A percentile compares a stretch with the other conserved stretches of the same genome.
phyloP scores from a whole-genome alignment of 2,797 vertebrate genomes.

The Gallirallus australis region DNA sequence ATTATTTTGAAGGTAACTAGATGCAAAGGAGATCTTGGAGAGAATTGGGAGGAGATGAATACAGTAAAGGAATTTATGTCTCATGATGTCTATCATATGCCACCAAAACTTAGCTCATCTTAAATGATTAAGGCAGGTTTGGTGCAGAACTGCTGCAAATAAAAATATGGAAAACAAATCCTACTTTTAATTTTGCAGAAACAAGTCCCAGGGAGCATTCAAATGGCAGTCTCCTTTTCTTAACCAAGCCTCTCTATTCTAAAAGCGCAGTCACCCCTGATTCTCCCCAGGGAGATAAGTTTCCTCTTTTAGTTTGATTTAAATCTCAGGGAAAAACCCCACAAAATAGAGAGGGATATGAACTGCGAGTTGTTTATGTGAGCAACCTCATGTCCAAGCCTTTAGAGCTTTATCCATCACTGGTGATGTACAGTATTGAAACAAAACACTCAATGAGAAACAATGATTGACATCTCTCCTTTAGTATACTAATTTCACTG shows the following conservation, averaged over 20 bases:
- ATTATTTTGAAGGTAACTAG: neutral
- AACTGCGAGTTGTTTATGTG: neutral
- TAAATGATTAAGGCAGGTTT: conserved; percentile 8
- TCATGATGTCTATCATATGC: neutral
- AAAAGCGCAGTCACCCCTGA: neutral
- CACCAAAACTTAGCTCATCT: conserved; percentile 13
- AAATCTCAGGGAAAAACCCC: neutral
- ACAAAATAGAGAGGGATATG: neutral
- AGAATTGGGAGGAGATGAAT: neutral
- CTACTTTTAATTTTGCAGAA: conserved; percentile 30
- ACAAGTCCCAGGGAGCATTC: neutral
- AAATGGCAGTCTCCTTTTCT: neutral
- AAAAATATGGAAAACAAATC: conserved; percentile 15
- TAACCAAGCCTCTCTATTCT: neutral
- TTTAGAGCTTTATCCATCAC: neutral
- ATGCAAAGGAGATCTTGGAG: neutral
- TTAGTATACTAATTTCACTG: neutral
- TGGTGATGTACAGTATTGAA: neutral
- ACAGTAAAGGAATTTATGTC: conserved; percentile 32
- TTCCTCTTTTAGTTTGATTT: neutral
- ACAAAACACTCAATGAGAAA: neutral
- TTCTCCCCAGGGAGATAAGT: neutral
- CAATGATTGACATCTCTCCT: neutral
- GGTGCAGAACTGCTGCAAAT: neutral
- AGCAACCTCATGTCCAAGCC: neutral